Base-by-base conservation (phyloP, 2,113 vertebrate species). In the Lontra canadensis region DNA sequence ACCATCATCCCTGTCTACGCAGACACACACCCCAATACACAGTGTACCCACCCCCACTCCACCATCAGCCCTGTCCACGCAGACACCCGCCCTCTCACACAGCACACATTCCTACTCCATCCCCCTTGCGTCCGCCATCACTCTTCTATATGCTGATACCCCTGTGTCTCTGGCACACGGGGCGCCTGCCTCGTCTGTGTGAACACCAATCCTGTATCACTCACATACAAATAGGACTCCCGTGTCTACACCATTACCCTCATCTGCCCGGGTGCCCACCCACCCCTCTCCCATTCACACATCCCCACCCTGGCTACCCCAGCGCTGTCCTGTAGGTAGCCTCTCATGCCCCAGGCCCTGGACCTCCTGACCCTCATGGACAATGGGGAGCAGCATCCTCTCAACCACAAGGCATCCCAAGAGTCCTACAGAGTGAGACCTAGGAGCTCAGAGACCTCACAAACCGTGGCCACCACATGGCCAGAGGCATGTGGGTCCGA, bases 151-250 rank as follows among this genome's bases (percentile, higher is more conserved):
- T 31, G 29, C 8, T 4, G 29, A 11, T 76, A 8, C 6, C 13
- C 39, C 23, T 26, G 25, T 3, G 14, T 29, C 6, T 76, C 21
- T 0, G 73, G 25, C 25, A 44, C 4, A 31, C 4, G 1, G 15
- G 10, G 6, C 3, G 1, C 39, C 23, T 7, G 39, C 73, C 39
- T 44, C 3, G 3, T 76, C 25, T 26, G 1, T 1, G 13, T 15
- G 6, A 14, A 17, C 1, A 1, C 39, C 1, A 8, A 0, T 7
- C 25, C 6, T 7, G 0, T 15, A 10, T 76, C 39, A 8, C 39
- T 3, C 73, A 23, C 4, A 4, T 21, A 21, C 71, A 3, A 0
- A 18, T 2, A 15, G 3, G 7, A 20, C 26, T 1, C 18, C 44
- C 1, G 3, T 18, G 74, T 78, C 7, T 49, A 1, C 26, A 49